A percentile compares a stretch with the other conserved stretches of the same genome.
phyloP scores from a whole-genome alignment of 2,113 vertebrate species.

The Setophaga coronata region DNA sequence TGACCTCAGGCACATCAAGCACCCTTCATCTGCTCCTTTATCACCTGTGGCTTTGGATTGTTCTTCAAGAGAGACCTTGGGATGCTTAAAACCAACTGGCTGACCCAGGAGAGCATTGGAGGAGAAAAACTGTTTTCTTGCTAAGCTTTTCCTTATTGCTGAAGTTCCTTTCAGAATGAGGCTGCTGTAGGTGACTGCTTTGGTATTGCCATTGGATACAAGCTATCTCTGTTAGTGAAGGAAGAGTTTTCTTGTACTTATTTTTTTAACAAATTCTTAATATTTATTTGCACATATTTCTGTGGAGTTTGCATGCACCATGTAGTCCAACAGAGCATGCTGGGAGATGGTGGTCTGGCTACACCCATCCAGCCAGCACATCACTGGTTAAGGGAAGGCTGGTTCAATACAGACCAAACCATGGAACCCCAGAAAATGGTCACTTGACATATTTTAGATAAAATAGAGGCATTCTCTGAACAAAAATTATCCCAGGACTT shows the following conservation, averaged over 20 bases:
- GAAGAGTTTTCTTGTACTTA: background rate
- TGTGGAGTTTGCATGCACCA: background rate
- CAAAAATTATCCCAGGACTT: background rate
- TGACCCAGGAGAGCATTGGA: background rate
- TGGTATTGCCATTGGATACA: background rate
- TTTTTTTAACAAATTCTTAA: background rate
- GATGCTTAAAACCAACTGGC: background rate
- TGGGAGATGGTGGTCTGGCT: fast-evolving
- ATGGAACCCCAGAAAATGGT: background rate
- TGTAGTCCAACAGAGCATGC: fast-evolving
- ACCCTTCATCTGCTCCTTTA: background rate
- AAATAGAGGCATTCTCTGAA: background rate
- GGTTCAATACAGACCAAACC: background rate
- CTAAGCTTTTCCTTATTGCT: background rate
- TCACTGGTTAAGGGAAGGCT: background rate
- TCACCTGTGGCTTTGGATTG: fast-evolving
- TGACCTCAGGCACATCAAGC: background rate
- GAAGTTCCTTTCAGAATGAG: background rate
- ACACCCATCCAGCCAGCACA: background rate
- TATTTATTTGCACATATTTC: background rate
- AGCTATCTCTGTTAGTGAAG: background rate
- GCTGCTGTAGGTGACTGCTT: background rate
- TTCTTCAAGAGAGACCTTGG: background rate
- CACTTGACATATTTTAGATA: background rate
- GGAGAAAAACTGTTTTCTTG: background rate